Percentiles rank a stretch among this genome's conserved stretches.
phyloP scores from a whole-genome alignment of 2,113 vertebrate genomes.

The Laticauda colubrina region DNA sequence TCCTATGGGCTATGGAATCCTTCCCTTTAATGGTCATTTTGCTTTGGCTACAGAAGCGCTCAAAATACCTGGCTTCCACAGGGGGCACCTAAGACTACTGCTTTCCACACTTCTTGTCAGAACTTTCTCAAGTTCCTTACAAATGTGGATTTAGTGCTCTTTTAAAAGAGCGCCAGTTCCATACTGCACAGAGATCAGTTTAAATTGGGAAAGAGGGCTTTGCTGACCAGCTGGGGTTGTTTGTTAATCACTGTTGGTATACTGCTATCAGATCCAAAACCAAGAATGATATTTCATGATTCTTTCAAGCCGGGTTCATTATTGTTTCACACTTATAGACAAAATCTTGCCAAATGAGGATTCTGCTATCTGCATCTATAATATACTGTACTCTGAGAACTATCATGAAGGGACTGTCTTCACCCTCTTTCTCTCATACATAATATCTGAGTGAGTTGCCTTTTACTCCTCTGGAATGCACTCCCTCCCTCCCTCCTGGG shows the following conservation, averaged over 20 bases:
- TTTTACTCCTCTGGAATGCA: too few relatives aligned
- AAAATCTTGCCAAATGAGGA: too few relatives aligned
- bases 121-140: background rate
- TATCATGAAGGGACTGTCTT: too few relatives aligned
- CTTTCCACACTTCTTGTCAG: background rate
- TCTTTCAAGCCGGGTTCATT: too few relatives aligned
- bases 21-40: background rate
- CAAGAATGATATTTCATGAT: too few relatives aligned
- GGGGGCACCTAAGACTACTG: background rate
- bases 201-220: background rate
- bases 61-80: background rate
- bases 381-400: too few relatives aligned
- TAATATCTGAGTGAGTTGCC: too few relatives aligned
- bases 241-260: background rate
- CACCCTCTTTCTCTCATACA: too few relatives aligned
- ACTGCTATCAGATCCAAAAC: too few relatives aligned
- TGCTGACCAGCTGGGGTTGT: background rate
- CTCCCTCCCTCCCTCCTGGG: too few relatives aligned
- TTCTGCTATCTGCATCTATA: too few relatives aligned
- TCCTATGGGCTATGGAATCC: background rate
- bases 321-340: too few relatives aligned
- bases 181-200: background rate
- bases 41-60: background rate
- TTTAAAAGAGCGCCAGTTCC: background rate
- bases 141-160: background rate